These are phyloP conservation scores for Leucophenga varia DNA, from an alignment of 1,140 invertebrate species.

Conservation along the genomic window DNA sequence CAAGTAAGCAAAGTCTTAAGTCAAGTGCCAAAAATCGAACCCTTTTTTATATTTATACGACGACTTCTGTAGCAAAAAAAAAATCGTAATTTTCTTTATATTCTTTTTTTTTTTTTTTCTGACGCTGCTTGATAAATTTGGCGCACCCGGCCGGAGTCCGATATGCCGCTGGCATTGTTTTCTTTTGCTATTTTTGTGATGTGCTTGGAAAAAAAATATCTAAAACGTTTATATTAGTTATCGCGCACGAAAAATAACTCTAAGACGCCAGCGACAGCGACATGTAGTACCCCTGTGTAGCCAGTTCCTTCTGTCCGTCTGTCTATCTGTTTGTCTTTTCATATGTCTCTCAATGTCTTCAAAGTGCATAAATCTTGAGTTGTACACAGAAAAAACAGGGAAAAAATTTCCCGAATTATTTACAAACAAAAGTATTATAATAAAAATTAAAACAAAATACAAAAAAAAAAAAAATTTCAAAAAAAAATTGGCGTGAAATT, in stretches of 20 bases:
- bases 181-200: slow-evolving; percentile 8
- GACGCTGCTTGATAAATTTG: slow-evolving; percentile 44
- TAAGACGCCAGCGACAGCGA: too few species aligned
- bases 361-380: slow-evolving; percentile 47
- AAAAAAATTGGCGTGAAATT: slow-evolving; percentile 56
- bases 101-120: slow-evolving; percentile 16
- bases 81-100: slow-evolving; percentile 33
- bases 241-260: slow-evolving; percentile 48
- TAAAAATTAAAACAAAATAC: slow-evolving; percentile 50
- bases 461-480: slow-evolving; percentile 4
- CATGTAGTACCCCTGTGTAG: too few species aligned
- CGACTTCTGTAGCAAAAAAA: too few species aligned
- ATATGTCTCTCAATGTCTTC: too few species aligned
- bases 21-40: slow-evolving; percentile 37
- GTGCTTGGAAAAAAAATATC: slow-evolving; percentile 4
- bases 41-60: too few species aligned
- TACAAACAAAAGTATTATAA: slow-evolving; percentile 41
- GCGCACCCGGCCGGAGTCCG: slow-evolving; percentile 35
- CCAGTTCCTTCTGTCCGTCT: slow-evolving; percentile 19
- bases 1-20: neutral
- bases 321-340: slow-evolving; percentile 17
- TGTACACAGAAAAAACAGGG: slow-evolving; percentile 16
- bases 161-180: slow-evolving; percentile 45
- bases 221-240: slow-evolving; percentile 36
- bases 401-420: slow-evolving; percentile 18